Conservation (phyloP, 2,888 invertebrate species). For the Tiliacea citrago region DNA sequence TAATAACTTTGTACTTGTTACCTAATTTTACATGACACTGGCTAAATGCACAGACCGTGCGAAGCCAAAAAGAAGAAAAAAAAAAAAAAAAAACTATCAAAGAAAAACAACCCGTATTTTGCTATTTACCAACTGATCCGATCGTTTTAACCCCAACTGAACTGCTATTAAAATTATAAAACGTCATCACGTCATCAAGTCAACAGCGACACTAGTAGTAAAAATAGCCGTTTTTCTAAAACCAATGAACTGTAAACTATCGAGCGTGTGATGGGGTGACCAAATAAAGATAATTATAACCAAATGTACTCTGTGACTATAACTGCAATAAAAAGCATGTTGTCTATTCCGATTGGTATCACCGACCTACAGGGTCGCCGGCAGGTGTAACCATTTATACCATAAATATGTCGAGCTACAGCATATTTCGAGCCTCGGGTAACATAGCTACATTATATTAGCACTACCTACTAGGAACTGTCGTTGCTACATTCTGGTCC, state of each 20-base stretch:
- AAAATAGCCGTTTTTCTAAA: constrained; percentile 65
- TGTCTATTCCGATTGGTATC: constrained; percentile 74
- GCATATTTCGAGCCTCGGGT: constrained; percentile 77
- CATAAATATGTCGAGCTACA: constrained; percentile 75
- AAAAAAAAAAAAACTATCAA: too few species aligned
- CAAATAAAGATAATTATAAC: constrained; percentile 76
- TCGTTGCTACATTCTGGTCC: constrained; percentile 51
- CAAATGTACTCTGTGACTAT: too few species aligned
- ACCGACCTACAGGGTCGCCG: constrained; percentile 74
- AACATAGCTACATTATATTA: constrained; percentile 77
- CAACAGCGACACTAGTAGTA: constrained; percentile 55
- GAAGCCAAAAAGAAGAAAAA: too few species aligned
- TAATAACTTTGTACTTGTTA: too few species aligned
- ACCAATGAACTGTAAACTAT: constrained; percentile 68
- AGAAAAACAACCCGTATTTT: constrained; percentile 21
- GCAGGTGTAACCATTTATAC: constrained; percentile 77
- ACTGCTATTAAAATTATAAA: constrained; percentile 32
- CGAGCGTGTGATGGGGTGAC: constrained; percentile 69
- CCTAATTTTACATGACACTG: too few species aligned
- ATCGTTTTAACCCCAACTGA: constrained; percentile 18
- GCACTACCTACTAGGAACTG: constrained; percentile 78
- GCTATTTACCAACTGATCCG: constrained; percentile 11
- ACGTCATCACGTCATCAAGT: constrained; percentile 50
- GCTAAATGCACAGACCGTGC: too few species aligned
- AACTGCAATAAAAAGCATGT: constrained; percentile 65